Base-by-base conservation (phyloP, 2,797 vertebrate species). In the Hemitrygon akajei region DNA sequence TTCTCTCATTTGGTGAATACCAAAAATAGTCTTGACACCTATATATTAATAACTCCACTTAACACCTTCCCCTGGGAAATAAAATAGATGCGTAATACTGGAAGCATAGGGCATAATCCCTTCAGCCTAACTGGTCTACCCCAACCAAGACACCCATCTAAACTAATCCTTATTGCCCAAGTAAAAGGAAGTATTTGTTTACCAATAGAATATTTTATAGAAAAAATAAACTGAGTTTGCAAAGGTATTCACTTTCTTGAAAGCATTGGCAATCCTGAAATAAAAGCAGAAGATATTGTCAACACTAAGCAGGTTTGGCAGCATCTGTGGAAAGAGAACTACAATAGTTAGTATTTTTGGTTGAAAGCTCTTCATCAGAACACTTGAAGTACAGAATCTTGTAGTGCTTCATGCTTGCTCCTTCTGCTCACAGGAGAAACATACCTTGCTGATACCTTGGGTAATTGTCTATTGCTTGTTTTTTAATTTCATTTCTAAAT, bases 401-500 rank as follows among this genome's bases (percentile, higher is more conserved):
- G 58, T 30, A 30, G 7, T 86, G 11, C 11, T 58, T 27, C 56
- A 86, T 30, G 22, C 80, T 47, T 47, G 4, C 56, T 14, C 25
- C 82, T 86, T 60, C 25, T 86, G 25, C 10, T 27, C 47, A 56
- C 30, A 87, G 12, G 60, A 16, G 84, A 63, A 87, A 60, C 63
- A 63, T 87, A 16, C 14, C 30, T 10, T 47, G 69, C 69, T 75
- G 37, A 92, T 75, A 34, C n/a, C 16, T 20, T 92, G 11, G 25
- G 75, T 92, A 87, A 87, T 87, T 60, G 14, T 66, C 30, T n/a
- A 6, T 12, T 47, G 47, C 34, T 71, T 63, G 5, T 91, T 91
- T 18, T 66, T 71, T 71, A 80, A 12, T 71, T 71, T 14, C 20
- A 71, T 71, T 71, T 71, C 69, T 71, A 3, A 81, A 96, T 96